Conservation (phyloP, 2,113 vertebrate species). For the Ochotona princeps region DNA sequence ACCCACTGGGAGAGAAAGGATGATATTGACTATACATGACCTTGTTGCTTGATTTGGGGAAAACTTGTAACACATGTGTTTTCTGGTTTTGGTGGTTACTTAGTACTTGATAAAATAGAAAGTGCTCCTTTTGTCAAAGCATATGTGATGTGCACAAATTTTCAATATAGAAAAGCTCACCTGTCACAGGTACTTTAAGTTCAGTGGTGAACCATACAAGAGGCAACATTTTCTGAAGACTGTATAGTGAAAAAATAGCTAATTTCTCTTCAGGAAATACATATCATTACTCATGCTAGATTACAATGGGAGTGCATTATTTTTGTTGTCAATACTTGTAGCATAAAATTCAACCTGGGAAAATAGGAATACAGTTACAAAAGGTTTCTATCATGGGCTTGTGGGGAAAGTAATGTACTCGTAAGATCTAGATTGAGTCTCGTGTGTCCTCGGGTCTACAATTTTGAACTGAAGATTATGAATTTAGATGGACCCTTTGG, state of each 20-base stretch:
- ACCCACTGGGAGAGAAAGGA: conserved; percentile 30
- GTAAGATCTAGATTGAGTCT: not conserved
- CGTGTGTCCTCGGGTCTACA: not conserved
- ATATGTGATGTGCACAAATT: conserved; percentile 40
- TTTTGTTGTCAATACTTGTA: not conserved
- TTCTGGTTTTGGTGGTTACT: conserved; percentile 84
- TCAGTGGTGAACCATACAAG: conserved; percentile 65
- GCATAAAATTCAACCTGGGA: not conserved
- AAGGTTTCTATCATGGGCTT: not conserved
- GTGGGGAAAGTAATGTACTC: not conserved
- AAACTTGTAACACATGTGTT: conserved; percentile 82
- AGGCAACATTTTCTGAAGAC: conserved; percentile 52
- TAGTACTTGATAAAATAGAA: conserved; percentile 80
- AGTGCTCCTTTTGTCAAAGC: conserved; percentile 71
- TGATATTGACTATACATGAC: conserved; percentile 70
- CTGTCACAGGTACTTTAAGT: conserved; percentile 65
- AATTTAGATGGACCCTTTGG: not conserved
- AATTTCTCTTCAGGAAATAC: conserved; percentile 34
- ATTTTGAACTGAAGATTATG: not conserved
- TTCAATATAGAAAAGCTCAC: conserved; percentile 33
- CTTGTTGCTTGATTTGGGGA: conserved; percentile 79
- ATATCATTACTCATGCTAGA: conserved; percentile 1
- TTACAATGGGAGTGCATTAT: not conserved
- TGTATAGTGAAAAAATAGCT: not conserved
- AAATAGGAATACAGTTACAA: not conserved